phyloP scores from a whole-genome alignment of 2,113 vertebrate species.

The Orientallactaga bullata region DNA sequence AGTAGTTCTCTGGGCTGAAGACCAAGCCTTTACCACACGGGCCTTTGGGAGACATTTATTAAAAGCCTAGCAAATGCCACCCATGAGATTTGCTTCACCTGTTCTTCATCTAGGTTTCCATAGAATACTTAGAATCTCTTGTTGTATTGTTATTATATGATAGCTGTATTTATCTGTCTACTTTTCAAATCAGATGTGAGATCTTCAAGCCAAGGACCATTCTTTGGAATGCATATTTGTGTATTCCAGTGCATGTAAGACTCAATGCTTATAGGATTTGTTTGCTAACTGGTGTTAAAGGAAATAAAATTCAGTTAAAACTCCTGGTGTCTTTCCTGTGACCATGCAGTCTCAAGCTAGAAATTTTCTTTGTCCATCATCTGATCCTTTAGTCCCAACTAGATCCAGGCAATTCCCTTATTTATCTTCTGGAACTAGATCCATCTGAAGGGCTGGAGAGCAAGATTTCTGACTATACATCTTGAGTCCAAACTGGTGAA shows the following conservation, averaged over 20 bases:
- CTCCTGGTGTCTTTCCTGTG: background rate
- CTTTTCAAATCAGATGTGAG: background rate
- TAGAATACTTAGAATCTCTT: background rate
- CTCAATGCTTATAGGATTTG: background rate
- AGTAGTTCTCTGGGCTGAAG: background rate
- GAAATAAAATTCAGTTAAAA: background rate
- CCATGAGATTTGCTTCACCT: background rate
- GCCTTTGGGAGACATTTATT: background rate
- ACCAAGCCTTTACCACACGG: background rate
- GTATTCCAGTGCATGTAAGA: background rate
- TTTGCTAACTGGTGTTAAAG: slow-evolving; percentile 15
- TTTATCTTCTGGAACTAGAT: background rate
- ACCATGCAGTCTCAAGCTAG: background rate
- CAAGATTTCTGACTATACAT: slow-evolving; percentile 28
- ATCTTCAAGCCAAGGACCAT: background rate
- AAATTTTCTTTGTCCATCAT: background rate
- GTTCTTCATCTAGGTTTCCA: background rate
- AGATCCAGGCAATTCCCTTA: background rate
- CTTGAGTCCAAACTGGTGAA: slow-evolving; percentile 8
- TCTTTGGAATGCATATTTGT: background rate
- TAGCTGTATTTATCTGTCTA: background rate
- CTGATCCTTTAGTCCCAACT: background rate
- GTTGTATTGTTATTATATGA: background rate
- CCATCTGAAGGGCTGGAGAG: background rate
- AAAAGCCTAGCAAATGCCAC: background rate